Conservation (phyloP, 2,113 vertebrate genomes). For the Eretmodus cyanostictus region DNA sequence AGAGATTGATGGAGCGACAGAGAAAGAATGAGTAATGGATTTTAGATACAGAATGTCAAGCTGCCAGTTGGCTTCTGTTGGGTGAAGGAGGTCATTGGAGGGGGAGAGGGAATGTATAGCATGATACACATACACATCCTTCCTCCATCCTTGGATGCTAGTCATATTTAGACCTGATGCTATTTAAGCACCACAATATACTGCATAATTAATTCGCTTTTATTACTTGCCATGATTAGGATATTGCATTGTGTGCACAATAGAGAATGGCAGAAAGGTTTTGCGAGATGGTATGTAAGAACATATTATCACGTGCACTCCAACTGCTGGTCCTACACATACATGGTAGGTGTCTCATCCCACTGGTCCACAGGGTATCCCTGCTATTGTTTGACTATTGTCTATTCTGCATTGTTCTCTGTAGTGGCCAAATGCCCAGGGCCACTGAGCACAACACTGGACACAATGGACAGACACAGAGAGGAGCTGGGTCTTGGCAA, state of each 20-base stretch:
- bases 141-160: neutral
- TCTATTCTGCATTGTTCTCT: slow-evolving; percentile 53
- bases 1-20: slow-evolving; percentile 50
- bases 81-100: slow-evolving; percentile 27
- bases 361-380: slow-evolving; percentile 16
- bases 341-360: slow-evolving; percentile 26
- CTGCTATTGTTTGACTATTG: slow-evolving; percentile 51
- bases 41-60: slow-evolving; percentile 55
- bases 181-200: slow-evolving; percentile 3
- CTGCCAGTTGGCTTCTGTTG: slow-evolving; percentile 51
- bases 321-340: slow-evolving; percentile 21
- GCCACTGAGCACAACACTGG: slow-evolving; percentile 48
- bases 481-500: slow-evolving; percentile 50
- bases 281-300: neutral
- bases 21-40: slow-evolving; percentile 65
- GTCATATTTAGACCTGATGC: slow-evolving; percentile 6
- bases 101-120: neutral
- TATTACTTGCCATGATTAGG: neutral
- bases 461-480: slow-evolving; percentile 56
- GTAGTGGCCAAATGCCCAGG: slow-evolving; percentile 52
- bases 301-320: neutral
- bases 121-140: neutral
- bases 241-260: slow-evolving; percentile 2
- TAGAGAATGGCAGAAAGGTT: neutral
- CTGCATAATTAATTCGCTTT: neutral